These are phyloP conservation scores for Misgurnus mizolepis DNA, from an alignment of 2,113 vertebrate species.

Conservation along the genomic window DNA sequence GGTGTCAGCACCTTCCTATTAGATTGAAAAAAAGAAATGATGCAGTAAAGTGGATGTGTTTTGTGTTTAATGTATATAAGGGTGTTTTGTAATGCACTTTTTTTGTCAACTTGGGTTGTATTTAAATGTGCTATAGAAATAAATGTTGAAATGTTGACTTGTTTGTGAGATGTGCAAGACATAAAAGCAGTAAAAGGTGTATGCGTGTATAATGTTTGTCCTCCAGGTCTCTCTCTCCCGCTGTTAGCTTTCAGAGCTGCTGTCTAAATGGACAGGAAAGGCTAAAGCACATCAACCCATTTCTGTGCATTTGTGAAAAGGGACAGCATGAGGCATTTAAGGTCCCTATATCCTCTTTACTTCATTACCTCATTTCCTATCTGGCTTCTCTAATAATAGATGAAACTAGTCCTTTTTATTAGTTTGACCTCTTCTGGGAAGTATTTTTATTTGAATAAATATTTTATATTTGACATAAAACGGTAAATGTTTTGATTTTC, in stretches of 20 bases:
- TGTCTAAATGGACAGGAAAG: conserved; percentile 13
- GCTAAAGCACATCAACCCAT: conserved; percentile 13
- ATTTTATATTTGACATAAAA: too few species aligned
- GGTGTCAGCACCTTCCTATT: too few species aligned
- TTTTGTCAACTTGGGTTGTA: too few species aligned
- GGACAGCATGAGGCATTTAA: conserved; percentile 5
- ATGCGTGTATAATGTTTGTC: conserved; percentile 5
- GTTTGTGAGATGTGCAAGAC: background rate
- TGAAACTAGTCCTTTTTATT: background rate
- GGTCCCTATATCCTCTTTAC: background rate
- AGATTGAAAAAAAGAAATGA: too few species aligned
- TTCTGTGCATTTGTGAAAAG: conserved; percentile 22
- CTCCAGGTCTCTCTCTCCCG: conserved; percentile 17
- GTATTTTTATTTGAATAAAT: too few species aligned
- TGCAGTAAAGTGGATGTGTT: too few species aligned
- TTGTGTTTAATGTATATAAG: too few species aligned
- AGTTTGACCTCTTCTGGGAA: too few species aligned
- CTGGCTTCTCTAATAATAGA: background rate
- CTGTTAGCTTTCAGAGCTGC: background rate
- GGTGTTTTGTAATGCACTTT: too few species aligned
- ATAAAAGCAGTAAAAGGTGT: background rate
- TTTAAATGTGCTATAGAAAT: too few species aligned
- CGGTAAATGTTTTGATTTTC: too few species aligned
- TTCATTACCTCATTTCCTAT: conserved; percentile 15
- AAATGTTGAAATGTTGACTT: too few species aligned